Percentiles rank a stretch among this genome's conserved stretches.
Evolutionary conservation across 2,797 vertebrate species (phyloP).

Genomic region (Siniperca scherzeri): DNA sequence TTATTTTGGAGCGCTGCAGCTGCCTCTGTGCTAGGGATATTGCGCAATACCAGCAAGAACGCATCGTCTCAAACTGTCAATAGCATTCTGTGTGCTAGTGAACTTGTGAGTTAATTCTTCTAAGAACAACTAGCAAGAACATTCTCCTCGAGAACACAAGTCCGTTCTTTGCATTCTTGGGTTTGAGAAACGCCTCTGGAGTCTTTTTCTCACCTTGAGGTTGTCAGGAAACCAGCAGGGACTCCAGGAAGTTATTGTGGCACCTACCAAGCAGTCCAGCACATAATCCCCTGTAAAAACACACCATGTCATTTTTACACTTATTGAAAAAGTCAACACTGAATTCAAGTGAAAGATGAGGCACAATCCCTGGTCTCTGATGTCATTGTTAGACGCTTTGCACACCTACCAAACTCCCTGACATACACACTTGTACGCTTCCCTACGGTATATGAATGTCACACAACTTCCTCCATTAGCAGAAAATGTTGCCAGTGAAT

Average conservation of each 20-base stretch:
- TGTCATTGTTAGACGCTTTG: not conserved
- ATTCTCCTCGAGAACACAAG: too few species aligned
- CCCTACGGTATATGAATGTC: not conserved
- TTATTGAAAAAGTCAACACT: not conserved
- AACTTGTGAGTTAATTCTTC: too few species aligned
- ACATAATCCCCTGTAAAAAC: not conserved
- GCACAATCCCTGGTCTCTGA: not conserved
- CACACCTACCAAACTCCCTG: too few species aligned
- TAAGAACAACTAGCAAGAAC: too few species aligned
- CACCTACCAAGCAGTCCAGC: not conserved
- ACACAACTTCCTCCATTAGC: not conserved
- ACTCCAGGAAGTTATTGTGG: not conserved
- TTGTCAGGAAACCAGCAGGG: not conserved
- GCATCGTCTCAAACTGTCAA: too few species aligned
- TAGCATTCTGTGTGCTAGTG: too few species aligned
- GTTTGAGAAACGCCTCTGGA: too few species aligned
- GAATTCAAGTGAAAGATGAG: not conserved
- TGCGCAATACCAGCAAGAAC: too few species aligned
- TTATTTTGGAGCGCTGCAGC: too few species aligned
- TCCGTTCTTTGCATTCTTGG: too few species aligned
- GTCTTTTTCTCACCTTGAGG: too few species aligned
- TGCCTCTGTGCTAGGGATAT: too few species aligned
- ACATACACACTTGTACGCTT: not conserved
- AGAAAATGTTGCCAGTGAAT: not conserved
- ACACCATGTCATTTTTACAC: not conserved